Percentiles rank a stretch among this genome's conserved stretches.
Conservation (phyloP, 2,797 vertebrate species). For the Urophycis tenuis region DNA sequence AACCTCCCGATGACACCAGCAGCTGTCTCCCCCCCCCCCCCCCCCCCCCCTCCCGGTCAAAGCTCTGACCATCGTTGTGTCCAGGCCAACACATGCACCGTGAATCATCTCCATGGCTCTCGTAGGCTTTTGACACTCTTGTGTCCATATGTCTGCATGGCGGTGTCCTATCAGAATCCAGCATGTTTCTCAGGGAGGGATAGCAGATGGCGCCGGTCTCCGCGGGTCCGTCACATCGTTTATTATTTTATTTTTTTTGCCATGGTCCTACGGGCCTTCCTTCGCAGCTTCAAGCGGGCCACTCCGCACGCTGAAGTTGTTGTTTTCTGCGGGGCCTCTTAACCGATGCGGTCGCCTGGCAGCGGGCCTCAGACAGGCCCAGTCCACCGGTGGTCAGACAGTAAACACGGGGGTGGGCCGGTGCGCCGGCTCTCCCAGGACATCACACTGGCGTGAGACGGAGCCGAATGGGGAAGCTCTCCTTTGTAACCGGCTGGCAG, state of each 20-base stretch:
- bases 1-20: constrained; percentile 54
- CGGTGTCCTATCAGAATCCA: constrained; percentile 35
- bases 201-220: constrained; percentile 48
- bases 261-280: not conserved
- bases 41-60: too few relatives aligned
- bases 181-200: constrained; percentile 27
- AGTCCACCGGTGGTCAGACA: constrained; percentile 38
- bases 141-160: constrained; percentile 45
- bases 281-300: not conserved
- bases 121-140: constrained; percentile 23
- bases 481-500: constrained; percentile 39
- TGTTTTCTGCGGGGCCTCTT: not conserved
- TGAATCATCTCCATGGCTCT: constrained; percentile 55
- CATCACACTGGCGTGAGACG: constrained; percentile 58
- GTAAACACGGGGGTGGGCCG: constrained; percentile 49
- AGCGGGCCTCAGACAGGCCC: not conserved
- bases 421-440: constrained; percentile 53
- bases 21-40: constrained; percentile 56
- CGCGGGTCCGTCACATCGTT: constrained; percentile 30
- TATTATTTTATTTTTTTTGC: too few relatives aligned
- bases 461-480: constrained; percentile 41
- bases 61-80: constrained; percentile 28
- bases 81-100: constrained; percentile 41
- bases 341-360: not conserved
- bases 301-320: not conserved